phyloP scores from a whole-genome alignment of 2,888 invertebrate genomes.

The Melieria crassipennis region DNA sequence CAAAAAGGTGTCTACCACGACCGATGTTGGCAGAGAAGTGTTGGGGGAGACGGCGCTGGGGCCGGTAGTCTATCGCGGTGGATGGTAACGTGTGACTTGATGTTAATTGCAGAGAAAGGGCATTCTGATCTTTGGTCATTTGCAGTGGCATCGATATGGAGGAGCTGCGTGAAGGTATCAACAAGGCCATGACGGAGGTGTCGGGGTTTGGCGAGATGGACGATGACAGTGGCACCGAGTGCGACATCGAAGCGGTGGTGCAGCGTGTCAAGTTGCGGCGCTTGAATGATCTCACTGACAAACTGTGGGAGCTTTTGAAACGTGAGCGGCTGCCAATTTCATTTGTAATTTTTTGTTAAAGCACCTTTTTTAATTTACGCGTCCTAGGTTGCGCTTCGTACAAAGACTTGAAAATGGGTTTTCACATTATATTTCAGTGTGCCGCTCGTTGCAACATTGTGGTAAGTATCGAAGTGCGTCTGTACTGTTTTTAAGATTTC shows the following conservation, averaged over 20 bases:
- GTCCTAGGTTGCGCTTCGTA: slow-evolving; percentile 60
- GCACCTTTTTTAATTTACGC: slow-evolving; percentile 14
- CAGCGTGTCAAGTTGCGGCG: slow-evolving; percentile 53
- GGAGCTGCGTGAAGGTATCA: slow-evolving; percentile 55
- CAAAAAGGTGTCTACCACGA: slow-evolving; percentile 46
- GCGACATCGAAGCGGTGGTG: slow-evolving; percentile 61
- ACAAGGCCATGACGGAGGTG: slow-evolving; percentile 58
- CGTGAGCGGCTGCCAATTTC: slow-evolving; percentile 45
- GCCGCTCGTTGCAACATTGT: slow-evolving; percentile 63
- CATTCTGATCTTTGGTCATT: slow-evolving; percentile 12
- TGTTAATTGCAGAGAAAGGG: not conserved
- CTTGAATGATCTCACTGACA: slow-evolving; percentile 61
- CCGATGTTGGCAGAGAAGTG: slow-evolving; percentile 18
- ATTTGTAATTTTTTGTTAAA: not conserved
- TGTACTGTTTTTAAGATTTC: not conserved
- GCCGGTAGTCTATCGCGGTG: slow-evolving; percentile 58
- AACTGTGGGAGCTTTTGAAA: slow-evolving; percentile 62
- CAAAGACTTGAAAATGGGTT: slow-evolving; percentile 60
- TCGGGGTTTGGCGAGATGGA: slow-evolving; percentile 51
- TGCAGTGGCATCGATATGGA: slow-evolving; percentile 56
- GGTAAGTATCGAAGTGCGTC: slow-evolving; percentile 47
- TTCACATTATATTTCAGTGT: slow-evolving; percentile 61
- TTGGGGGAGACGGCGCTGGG: no score
- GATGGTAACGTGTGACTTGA: slow-evolving; percentile 44
- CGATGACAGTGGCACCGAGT: slow-evolving; percentile 45